phyloP scores from a whole-genome alignment of 2,797 vertebrate genomes.

The Pseudochaenichthys georgianus region DNA sequence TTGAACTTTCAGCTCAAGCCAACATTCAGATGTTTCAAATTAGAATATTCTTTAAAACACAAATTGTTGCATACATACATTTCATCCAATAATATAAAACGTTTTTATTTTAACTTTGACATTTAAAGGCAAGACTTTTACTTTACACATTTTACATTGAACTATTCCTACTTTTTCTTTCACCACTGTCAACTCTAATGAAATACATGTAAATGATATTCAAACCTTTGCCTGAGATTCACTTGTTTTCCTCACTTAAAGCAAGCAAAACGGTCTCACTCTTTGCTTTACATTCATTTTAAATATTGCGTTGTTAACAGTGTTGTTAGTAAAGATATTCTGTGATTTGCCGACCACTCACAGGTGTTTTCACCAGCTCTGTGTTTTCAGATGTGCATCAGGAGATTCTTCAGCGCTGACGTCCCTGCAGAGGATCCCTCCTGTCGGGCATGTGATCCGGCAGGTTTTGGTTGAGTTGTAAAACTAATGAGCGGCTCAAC shows the following conservation, averaged over 20 bases:
- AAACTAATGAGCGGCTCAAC: constrained; percentile 46
- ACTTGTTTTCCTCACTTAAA: background rate
- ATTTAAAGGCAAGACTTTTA: too few relatives aligned
- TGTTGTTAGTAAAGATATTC: background rate
- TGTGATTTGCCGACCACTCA: background rate
- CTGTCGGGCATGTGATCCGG: constrained; percentile 28
- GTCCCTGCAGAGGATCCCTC: constrained; percentile 46
- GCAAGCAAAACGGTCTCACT: background rate
- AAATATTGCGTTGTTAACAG: background rate
- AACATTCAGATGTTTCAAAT: background rate
- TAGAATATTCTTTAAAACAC: too few relatives aligned
- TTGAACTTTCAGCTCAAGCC: background rate
- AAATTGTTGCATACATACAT: too few relatives aligned
- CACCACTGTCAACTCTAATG: background rate
- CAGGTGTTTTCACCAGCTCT: background rate
- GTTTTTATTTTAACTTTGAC: too few relatives aligned
- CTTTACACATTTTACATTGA: too few relatives aligned
- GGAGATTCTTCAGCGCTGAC: constrained; percentile 43
- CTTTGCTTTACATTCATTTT: background rate
- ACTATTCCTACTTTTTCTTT: too few relatives aligned
- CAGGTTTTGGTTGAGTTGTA: constrained; percentile 45
- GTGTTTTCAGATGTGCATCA: constrained; percentile 38
- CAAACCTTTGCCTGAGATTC: background rate
- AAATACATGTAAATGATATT: background rate
- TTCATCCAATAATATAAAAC: too few relatives aligned